These are phyloP conservation scores for Steromphala cineraria DNA, from an alignment of 2,888 invertebrate species.

Conservation along the genomic window DNA sequence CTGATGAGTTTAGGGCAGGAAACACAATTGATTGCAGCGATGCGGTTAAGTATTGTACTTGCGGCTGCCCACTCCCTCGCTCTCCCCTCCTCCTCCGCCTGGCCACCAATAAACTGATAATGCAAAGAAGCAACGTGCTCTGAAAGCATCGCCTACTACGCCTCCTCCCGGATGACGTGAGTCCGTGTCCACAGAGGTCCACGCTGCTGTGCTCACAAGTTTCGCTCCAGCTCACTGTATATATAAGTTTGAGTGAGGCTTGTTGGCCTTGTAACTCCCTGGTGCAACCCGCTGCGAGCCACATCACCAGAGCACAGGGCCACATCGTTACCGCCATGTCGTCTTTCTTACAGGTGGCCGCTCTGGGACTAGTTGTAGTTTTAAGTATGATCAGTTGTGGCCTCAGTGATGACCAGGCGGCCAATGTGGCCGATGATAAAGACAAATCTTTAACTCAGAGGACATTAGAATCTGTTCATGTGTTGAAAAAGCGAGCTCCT, in stretches of 20 bases:
- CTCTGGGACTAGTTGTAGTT: background rate
- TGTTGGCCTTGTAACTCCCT: background rate
- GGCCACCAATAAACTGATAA: background rate
- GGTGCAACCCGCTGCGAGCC: background rate
- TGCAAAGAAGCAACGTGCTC: background rate
- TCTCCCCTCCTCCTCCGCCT: too few species aligned
- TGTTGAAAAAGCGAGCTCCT: constrained; percentile 44
- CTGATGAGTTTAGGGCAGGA: background rate
- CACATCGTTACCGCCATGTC: background rate
- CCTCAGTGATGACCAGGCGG: background rate
- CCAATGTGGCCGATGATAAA: background rate
- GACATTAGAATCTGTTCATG: constrained; percentile 15
- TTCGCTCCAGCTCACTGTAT: background rate
- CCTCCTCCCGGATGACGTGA: background rate
- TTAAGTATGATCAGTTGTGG: constrained; percentile 1
- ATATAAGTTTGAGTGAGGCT: constrained; percentile 6
- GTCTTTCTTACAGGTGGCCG: background rate
- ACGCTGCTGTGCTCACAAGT: background rate
- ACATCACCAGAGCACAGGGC: background rate
- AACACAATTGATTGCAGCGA: background rate
- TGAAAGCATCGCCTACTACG: background rate
- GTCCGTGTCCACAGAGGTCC: background rate
- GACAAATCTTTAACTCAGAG: background rate
- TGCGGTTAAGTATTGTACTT: background rate
- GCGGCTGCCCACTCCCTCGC: background rate